These are phyloP conservation scores for Odontocerum albicorne DNA, from an alignment of 2,888 invertebrate species.

Conservation along the genomic window DNA sequence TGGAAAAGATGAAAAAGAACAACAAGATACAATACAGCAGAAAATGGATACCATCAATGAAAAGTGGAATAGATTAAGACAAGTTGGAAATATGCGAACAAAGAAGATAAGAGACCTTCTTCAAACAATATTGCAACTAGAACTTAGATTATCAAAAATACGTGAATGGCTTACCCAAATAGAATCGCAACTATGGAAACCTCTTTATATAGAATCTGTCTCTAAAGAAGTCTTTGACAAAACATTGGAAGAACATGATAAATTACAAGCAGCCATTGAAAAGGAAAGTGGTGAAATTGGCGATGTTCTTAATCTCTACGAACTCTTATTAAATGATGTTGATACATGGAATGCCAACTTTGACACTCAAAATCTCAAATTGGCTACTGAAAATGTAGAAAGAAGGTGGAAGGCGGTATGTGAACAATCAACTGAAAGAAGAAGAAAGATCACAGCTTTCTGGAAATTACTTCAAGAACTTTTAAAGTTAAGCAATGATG, in stretches of 20 bases:
- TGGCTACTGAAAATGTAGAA: slow-evolving; percentile 71
- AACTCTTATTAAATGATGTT: slow-evolving; percentile 73
- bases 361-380: slow-evolving; percentile 67
- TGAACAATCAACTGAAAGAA: slow-evolving; percentile 70
- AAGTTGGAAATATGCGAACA: slow-evolving; percentile 65
- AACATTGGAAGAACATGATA: slow-evolving; percentile 70
- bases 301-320: slow-evolving; percentile 77
- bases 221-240: slow-evolving; percentile 67
- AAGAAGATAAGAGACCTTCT: slow-evolving; percentile 73
- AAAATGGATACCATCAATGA: slow-evolving; percentile 64
- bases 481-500: slow-evolving; percentile 55
- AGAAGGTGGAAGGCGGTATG: slow-evolving; percentile 80
- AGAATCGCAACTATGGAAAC: slow-evolving; percentile 68
- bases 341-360: slow-evolving; percentile 73
- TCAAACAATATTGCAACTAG: slow-evolving; percentile 69
- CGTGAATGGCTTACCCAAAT: slow-evolving; percentile 71
- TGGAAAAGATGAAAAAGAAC: slow-evolving; percentile 65
- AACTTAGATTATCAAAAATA: slow-evolving; percentile 71
- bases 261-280: slow-evolving; percentile 74
- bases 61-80: slow-evolving; percentile 68
- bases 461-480: slow-evolving; percentile 66
- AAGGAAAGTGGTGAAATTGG: slow-evolving; percentile 75
- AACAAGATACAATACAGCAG: slow-evolving; percentile 59
- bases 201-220: slow-evolving; percentile 67
- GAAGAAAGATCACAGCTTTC: slow-evolving; percentile 63